Evolutionary conservation across 2,888 invertebrate genomes (phyloP).

Genomic region (Hemistola chrysoprasaria): DNA sequence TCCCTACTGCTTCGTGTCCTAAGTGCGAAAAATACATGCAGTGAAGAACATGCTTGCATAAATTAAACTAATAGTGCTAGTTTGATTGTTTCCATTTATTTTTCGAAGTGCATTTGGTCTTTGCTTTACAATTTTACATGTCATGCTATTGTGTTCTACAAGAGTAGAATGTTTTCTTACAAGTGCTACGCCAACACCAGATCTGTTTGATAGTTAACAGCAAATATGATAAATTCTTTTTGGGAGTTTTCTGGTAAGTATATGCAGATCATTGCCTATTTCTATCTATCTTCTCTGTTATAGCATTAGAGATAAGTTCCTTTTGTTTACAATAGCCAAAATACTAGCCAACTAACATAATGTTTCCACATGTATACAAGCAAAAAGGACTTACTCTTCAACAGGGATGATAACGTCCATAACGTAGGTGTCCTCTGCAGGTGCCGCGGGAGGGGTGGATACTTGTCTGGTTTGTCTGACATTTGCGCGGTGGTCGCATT

Average conservation of each 20-base stretch:
- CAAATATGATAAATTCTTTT: too few relatives aligned
- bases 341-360: too few relatives aligned
- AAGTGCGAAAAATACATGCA: constrained; percentile 83
- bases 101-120: constrained; percentile 16
- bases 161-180: constrained; percentile 4
- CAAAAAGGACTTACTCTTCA: constrained; percentile 88
- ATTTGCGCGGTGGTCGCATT: constrained; percentile 91
- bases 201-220: constrained; percentile 1
- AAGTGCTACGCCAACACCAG: constrained; percentile 44
- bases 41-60: constrained; percentile 70
- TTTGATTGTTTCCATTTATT: constrained; percentile 9
- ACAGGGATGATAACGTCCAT: constrained; percentile 91
- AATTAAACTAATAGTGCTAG: constrained; percentile 41
- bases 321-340: too few relatives aligned
- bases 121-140: constrained; percentile 34
- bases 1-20: constrained; percentile 87
- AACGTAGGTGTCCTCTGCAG: constrained; percentile 91
- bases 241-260: not conserved
- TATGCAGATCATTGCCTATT: too few relatives aligned
- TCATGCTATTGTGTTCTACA: constrained; percentile 43
- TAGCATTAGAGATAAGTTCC: too few relatives aligned
- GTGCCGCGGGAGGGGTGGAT: constrained; percentile 73
- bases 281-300: too few relatives aligned
- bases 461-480: constrained; percentile 85
- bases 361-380: too few relatives aligned